phyloP scores from a whole-genome alignment of 1,140 invertebrate genomes.

The Drosophila sp. region DNA sequence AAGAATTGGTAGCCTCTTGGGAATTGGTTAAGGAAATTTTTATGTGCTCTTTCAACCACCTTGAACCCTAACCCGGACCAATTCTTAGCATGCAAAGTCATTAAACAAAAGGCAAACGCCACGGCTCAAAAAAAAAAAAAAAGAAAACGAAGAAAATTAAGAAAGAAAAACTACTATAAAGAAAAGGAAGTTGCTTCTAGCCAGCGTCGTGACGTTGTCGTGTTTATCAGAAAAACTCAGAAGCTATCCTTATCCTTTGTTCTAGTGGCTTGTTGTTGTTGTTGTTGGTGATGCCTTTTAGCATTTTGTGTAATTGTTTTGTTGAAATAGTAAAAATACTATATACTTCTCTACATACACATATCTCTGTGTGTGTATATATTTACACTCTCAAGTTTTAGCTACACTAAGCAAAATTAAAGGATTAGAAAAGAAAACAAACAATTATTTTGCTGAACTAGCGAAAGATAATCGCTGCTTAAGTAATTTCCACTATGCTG shows the following conservation, averaged over 20 bases:
- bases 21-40: constrained; percentile 23
- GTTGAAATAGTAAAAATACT: constrained; percentile 64
- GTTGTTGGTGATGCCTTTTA: constrained; percentile 56
- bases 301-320: constrained; percentile 80
- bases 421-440: background rate
- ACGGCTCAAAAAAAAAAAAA: constrained; percentile 38
- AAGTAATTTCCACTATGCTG: too few species aligned
- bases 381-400: background rate
- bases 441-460: too few species aligned
- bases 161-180: constrained; percentile 51
- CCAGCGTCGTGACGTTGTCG: constrained; percentile 68
- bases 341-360: constrained; percentile 7
- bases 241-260: constrained; percentile 34
- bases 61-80: constrained; percentile 35
- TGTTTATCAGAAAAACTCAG: constrained; percentile 62
- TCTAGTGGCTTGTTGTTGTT: constrained; percentile 27
- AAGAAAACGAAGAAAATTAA: constrained; percentile 45
- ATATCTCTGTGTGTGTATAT: background rate
- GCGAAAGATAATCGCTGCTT: too few species aligned
- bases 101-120: constrained; percentile 69
- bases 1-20: background rate
- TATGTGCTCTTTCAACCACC: constrained; percentile 23
- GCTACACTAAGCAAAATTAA: background rate
- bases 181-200: constrained; percentile 20
- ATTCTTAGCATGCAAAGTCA: constrained; percentile 62